phyloP scores from a whole-genome alignment of 2,888 invertebrate genomes.

The Corythucha ciliata region DNA sequence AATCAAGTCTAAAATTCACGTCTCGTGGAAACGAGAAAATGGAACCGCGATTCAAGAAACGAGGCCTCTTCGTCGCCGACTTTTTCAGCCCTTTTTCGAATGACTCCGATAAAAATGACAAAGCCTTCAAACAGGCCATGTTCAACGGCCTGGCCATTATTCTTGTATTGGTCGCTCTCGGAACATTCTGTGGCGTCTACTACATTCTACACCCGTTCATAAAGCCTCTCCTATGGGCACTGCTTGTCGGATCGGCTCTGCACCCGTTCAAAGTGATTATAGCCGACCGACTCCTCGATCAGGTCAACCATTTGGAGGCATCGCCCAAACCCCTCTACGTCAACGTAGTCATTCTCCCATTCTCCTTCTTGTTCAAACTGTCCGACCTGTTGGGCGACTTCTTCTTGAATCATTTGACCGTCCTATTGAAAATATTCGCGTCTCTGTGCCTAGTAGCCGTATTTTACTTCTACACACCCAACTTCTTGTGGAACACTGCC shows the following conservation, averaged over 20 bases:
- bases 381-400: constrained; percentile 30
- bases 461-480: constrained; percentile 31
- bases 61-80: constrained; percentile 26
- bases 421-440: constrained; percentile 23
- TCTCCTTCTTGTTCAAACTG: constrained; percentile 25
- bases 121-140: constrained; percentile 83
- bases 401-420: constrained; percentile 23
- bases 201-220: constrained; percentile 84
- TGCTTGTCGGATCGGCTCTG: constrained; percentile 92
- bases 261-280: constrained; percentile 85
- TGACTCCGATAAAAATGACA: constrained; percentile 49
- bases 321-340: constrained; percentile 65
- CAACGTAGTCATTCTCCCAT: constrained; percentile 29
- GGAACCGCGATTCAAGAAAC: constrained; percentile 22
- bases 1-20: too few relatives aligned
- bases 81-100: constrained; percentile 24
- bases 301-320: constrained; percentile 67
- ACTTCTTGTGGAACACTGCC: constrained; percentile 23
- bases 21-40: constrained; percentile 5
- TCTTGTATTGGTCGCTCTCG: constrained; percentile 57
- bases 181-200: constrained; percentile 67
- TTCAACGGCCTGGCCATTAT: constrained; percentile 80
- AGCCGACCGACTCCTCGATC: constrained; percentile 62
- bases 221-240: constrained; percentile 89
- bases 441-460: constrained; percentile 17